Conservation (phyloP, 2,113 vertebrate genomes). For the Lophura nycthemera region DNA sequence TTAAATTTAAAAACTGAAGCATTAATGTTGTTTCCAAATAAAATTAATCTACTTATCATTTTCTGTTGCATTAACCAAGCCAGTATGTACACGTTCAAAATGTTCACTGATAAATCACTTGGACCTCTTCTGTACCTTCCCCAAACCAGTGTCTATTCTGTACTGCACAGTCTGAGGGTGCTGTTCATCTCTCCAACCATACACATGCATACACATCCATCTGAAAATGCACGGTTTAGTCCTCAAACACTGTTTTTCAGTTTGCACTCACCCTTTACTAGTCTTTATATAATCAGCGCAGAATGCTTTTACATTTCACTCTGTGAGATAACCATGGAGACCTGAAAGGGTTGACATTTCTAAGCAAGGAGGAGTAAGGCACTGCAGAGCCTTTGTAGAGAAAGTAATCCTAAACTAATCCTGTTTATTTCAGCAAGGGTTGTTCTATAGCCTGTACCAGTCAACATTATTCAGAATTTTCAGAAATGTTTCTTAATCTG, state of each 20-base stretch:
- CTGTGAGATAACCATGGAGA: conserved; percentile 68
- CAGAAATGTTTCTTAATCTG: conserved; percentile 13
- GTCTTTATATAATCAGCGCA: conserved; percentile 53
- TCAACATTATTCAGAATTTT: conserved; percentile 14
- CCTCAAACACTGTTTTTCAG: background rate
- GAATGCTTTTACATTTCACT: conserved; percentile 56
- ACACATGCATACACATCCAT: background rate
- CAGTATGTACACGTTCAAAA: background rate
- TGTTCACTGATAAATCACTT: background rate
- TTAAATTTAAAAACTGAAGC: background rate
- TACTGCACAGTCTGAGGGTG: background rate
- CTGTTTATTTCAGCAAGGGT: conserved; percentile 52
- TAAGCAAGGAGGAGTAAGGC: conserved; percentile 4
- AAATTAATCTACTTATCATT: background rate
- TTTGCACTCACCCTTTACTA: conserved; percentile 41
- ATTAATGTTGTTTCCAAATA: conserved; percentile 1
- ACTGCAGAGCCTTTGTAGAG: background rate
- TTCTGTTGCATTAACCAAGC: background rate
- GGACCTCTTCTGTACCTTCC: background rate
- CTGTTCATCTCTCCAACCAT: background rate
- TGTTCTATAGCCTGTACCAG: conserved; percentile 12
- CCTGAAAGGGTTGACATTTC: conserved; percentile 35
- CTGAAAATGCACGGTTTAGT: background rate
- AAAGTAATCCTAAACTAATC: conserved; percentile 62
- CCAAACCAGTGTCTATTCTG: background rate